These are phyloP conservation scores for Clistopyga incitator DNA, from an alignment of 2,888 invertebrate genomes.

Conservation along the genomic window DNA sequence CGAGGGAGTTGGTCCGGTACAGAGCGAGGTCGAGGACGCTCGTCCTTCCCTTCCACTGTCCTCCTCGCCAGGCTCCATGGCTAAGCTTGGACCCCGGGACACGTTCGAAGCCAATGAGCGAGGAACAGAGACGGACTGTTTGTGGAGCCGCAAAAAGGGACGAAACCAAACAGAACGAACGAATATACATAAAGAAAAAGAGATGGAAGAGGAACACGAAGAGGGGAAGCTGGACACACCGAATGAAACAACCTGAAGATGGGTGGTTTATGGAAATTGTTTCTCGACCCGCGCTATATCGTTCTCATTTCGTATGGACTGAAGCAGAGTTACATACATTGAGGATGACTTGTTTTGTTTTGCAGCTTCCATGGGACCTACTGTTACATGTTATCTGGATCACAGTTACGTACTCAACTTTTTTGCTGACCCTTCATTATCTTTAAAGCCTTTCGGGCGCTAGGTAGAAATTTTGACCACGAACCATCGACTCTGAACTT, in stretches of 20 bases:
- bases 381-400: conserved; percentile 28
- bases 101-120: conserved; percentile 29
- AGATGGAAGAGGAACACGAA: conserved; percentile 57
- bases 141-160: conserved; percentile 55
- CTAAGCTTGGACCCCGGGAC: conserved; percentile 48
- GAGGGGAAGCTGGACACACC: conserved; percentile 43
- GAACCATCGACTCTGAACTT: no score
- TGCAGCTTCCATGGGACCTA: conserved; percentile 1
- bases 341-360: conserved; percentile 48
- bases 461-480: conserved; percentile 8
- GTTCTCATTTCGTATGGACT: conserved; percentile 51
- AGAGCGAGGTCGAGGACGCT: conserved; percentile 60
- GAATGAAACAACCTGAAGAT: conserved; percentile 69
- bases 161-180: conserved; percentile 53
- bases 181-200: conserved; percentile 58
- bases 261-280: conserved; percentile 79
- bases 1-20: conserved; percentile 62
- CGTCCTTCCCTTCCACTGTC: conserved; percentile 50
- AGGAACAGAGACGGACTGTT: conserved; percentile 38
- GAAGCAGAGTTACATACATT: conserved; percentile 36
- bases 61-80: conserved; percentile 40
- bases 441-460: background rate
- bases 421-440: conserved; percentile 51
- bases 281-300: conserved; percentile 69
- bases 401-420: background rate